These are phyloP conservation scores for Tetanocera ferruginea DNA, from an alignment of 2,888 invertebrate species.

Conservation along the genomic window DNA sequence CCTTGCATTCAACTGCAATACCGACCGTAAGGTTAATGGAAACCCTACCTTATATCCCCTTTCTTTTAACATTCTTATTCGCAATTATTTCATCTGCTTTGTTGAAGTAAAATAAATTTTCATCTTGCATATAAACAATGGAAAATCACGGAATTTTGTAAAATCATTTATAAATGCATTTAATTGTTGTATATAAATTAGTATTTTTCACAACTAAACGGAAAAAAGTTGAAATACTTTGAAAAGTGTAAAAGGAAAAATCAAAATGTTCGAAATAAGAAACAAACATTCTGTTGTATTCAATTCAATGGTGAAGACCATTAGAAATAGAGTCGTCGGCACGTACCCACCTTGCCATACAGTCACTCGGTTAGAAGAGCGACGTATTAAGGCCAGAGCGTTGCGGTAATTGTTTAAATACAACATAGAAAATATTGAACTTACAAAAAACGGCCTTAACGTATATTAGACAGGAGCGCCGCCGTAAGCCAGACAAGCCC, in stretches of 20 bases:
- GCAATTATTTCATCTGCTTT: neutral
- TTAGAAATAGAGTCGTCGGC: constrained; percentile 75
- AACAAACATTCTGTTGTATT: constrained; percentile 57
- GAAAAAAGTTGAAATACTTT: neutral
- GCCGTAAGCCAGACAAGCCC: constrained; percentile 86
- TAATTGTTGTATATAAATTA: neutral
- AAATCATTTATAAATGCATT: constrained; percentile 30
- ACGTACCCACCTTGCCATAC: constrained; percentile 84
- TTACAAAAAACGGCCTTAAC: neutral
- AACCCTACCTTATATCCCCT: neutral
- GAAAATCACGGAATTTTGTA: constrained; percentile 1
- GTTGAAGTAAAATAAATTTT: constrained; percentile 12
- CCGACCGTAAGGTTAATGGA: neutral
- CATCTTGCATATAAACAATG: constrained; percentile 35
- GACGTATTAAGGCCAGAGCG: constrained; percentile 74
- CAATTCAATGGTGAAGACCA: constrained; percentile 68
- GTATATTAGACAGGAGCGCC: constrained; percentile 73
- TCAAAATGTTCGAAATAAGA: constrained; percentile 55
- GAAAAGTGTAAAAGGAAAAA: neutral
- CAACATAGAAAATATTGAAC: neutral
- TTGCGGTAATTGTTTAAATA: constrained; percentile 52
- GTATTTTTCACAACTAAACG: neutral
- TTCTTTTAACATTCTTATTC: neutral
- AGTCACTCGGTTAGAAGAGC: constrained; percentile 79
- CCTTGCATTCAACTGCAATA: neutral